Conservation (phyloP, 2,888 invertebrate species). For the Coleophora deauratella region DNA sequence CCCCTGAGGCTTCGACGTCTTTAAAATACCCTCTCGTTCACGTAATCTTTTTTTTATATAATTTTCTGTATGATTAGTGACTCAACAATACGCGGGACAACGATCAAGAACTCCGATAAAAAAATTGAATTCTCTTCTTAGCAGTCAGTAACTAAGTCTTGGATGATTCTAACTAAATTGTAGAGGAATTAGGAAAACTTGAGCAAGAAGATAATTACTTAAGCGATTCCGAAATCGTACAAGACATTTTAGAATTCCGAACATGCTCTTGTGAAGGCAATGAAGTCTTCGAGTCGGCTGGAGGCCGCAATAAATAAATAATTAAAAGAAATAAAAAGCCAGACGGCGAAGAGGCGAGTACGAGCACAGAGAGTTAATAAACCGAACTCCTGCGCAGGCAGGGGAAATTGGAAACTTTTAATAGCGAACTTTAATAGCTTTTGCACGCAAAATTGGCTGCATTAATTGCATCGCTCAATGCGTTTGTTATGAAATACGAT, state of each 20-base stretch:
- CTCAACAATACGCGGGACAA: constrained; percentile 40
- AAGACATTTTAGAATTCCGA: constrained; percentile 27
- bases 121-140: constrained; percentile 13
- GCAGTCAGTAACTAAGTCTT: neutral
- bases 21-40: constrained; percentile 49
- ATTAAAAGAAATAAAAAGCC: constrained; percentile 45
- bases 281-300: constrained; percentile 18
- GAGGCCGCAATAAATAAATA: constrained; percentile 48
- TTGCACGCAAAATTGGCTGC: constrained; percentile 49
- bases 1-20: constrained; percentile 55
- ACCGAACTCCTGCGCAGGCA: constrained; percentile 33
- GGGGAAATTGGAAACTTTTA: constrained; percentile 54
- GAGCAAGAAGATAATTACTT: constrained; percentile 22
- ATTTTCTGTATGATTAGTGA: constrained; percentile 58
- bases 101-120: constrained; percentile 45
- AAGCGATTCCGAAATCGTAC: constrained; percentile 20
- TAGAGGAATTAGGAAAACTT: constrained; percentile 1
- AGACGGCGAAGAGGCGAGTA: constrained; percentile 31
- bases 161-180: neutral
- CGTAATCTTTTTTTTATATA: constrained; percentile 37
- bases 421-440: constrained; percentile 48
- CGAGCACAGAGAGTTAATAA: constrained; percentile 31
- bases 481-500: constrained; percentile 39
- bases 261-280: constrained; percentile 19
- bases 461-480: constrained; percentile 42